These are phyloP conservation scores for Papilio protenor DNA, from an alignment of 2,888 invertebrate species.

Conservation along the genomic window DNA sequence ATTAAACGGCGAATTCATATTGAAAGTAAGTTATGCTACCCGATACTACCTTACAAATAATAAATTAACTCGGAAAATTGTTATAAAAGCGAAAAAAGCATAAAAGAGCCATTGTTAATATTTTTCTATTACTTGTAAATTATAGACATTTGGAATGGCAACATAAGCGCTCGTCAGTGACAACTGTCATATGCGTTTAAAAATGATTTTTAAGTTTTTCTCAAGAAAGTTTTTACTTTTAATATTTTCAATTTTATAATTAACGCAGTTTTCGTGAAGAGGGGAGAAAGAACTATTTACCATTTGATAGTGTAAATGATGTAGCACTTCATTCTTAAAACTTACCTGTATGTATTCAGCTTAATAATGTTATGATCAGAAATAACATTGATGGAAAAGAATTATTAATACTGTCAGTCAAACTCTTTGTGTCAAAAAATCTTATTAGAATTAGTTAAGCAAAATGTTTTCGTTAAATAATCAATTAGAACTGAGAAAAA, in stretches of 20 bases:
- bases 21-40: neutral
- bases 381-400: slow-evolving; percentile 3
- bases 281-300: too few species aligned
- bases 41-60: too few species aligned
- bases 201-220: neutral
- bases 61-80: neutral
- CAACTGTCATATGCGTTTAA: slow-evolving; percentile 10
- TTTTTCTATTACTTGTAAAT: neutral
- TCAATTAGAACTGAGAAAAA: slow-evolving; percentile 72
- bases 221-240: too few species aligned
- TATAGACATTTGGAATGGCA: slow-evolving; percentile 12
- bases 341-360: too few species aligned
- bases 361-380: neutral
- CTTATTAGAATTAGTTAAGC: slow-evolving; percentile 27
- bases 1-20: neutral
- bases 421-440: neutral
- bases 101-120: neutral
- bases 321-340: too few species aligned
- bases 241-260: too few species aligned
- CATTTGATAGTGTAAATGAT: too few species aligned
- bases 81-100: neutral
- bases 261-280: too few species aligned
- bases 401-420: slow-evolving; percentile 6
- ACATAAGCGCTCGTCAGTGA: neutral
- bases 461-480: slow-evolving; percentile 73